phyloP scores from a whole-genome alignment of 2,113 vertebrate genomes.

The Podarcis raffonei region DNA sequence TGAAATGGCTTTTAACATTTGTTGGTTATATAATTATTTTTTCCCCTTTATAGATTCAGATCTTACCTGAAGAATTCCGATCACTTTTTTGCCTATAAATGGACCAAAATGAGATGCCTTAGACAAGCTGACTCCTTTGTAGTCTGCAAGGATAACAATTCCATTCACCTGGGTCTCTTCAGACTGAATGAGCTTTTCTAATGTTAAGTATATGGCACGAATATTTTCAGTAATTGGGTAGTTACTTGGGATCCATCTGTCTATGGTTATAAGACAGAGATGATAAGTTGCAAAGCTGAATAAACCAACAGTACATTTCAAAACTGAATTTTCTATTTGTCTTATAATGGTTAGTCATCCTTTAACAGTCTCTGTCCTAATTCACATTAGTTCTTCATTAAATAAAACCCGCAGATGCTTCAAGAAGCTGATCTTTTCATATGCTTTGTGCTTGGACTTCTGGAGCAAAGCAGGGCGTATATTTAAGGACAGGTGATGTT shows the following conservation, averaged over 20 bases:
- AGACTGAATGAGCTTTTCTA: slow-evolving; percentile 97
- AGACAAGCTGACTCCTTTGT: slow-evolving; percentile 95
- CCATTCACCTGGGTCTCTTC: slow-evolving; percentile 99
- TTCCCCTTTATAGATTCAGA: slow-evolving; percentile 30
- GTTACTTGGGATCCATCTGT: slow-evolving; percentile 93
- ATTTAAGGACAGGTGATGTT: no score
- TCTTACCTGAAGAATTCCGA: slow-evolving; percentile 96
- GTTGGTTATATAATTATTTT: background rate
- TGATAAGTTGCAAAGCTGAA: slow-evolving; percentile 56
- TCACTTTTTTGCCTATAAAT: slow-evolving; percentile 97
- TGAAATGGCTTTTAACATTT: background rate
- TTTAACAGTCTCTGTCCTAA: slow-evolving; percentile 44
- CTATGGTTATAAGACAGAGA: slow-evolving; percentile 77
- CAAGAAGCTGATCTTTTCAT: slow-evolving; percentile 9
- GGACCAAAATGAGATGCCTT: slow-evolving; percentile 98
- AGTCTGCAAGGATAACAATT: slow-evolving; percentile 95
- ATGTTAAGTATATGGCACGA: slow-evolving; percentile 93
- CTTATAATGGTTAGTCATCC: slow-evolving; percentile 38
- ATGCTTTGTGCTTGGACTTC: background rate
- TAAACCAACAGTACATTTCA: slow-evolving; percentile 56
- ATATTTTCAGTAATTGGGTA: slow-evolving; percentile 97
- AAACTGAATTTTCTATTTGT: slow-evolving; percentile 28
- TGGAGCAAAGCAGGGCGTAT: background rate
- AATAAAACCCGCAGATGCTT: slow-evolving; percentile 2
- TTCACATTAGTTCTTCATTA: slow-evolving; percentile 52